Conservation (phyloP, 2,113 vertebrate species). For the Ameiurus melas region DNA sequence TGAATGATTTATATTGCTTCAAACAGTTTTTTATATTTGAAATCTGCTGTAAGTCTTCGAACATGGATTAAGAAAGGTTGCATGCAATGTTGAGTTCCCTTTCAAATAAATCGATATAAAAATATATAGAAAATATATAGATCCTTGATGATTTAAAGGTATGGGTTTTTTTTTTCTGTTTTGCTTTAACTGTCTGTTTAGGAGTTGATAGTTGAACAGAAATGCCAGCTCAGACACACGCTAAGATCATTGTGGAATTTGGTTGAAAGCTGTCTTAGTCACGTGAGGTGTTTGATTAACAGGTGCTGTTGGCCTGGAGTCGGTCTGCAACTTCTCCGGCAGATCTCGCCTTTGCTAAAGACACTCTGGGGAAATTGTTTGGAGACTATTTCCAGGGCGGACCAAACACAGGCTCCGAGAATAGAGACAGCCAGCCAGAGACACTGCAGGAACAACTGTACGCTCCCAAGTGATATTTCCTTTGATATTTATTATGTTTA, state of each 20-base stretch:
- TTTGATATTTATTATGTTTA: background rate
- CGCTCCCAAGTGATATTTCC: constrained; percentile 7
- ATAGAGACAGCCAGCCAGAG: constrained; percentile 50
- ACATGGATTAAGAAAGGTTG: background rate
- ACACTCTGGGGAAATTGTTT: constrained; percentile 57
- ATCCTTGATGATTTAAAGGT: background rate
- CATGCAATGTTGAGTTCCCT: background rate
- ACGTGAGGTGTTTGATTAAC: background rate
- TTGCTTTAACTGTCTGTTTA: background rate
- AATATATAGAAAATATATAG: no score
- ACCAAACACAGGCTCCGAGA: constrained; percentile 23
- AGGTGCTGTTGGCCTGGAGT: constrained; percentile 69
- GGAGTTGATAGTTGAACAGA: background rate
- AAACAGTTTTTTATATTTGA: background rate
- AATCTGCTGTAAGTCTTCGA: background rate
- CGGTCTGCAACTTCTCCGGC: constrained; percentile 53
- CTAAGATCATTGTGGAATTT: background rate
- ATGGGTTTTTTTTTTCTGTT: background rate
- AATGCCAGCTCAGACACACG: background rate
- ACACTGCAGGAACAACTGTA: constrained; percentile 68
- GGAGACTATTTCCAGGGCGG: constrained; percentile 33
- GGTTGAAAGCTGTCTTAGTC: background rate
- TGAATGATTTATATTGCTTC: background rate
- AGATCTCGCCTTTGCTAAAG: constrained; percentile 61
- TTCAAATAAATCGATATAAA: no score